Conservation (phyloP, 1,140 invertebrate species). For the Pseudomyrmex pallidus region DNA sequence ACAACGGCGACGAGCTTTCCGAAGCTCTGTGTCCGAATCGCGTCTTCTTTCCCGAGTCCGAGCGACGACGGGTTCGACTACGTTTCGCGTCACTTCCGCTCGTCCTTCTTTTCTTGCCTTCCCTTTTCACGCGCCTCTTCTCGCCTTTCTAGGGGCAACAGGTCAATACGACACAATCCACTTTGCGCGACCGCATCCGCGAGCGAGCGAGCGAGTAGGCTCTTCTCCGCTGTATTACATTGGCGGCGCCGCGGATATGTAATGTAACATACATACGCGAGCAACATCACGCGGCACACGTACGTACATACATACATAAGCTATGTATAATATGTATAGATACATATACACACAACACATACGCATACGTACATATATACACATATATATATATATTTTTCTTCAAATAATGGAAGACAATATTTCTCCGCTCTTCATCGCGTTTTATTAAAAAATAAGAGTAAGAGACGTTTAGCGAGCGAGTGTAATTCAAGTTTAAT, state of each 20-base stretch:
- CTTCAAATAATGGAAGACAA: slow-evolving; percentile 83
- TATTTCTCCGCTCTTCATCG: slow-evolving; percentile 82
- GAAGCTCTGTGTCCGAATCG: slow-evolving; percentile 4
- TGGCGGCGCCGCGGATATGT: background rate
- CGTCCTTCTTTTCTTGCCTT: slow-evolving; percentile 23
- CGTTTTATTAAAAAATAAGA: slow-evolving; percentile 38
- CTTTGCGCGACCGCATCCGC: slow-evolving; percentile 35
- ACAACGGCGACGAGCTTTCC: background rate
- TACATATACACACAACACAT: background rate
- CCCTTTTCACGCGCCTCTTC: slow-evolving; percentile 22
- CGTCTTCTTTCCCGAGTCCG: background rate
- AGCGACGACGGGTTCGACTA: background rate
- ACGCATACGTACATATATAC: slow-evolving; percentile 42
- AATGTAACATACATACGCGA: slow-evolving; percentile 9
- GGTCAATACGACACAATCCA: slow-evolving; percentile 42
- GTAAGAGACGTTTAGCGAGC: slow-evolving; percentile 67
- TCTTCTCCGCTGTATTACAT: background rate
- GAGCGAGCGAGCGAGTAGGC: background rate
- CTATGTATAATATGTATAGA: slow-evolving; percentile 22
- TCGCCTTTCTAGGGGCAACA: slow-evolving; percentile 54
- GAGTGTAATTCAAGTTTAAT: slow-evolving; percentile 35
- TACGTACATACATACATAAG: slow-evolving; percentile 29
- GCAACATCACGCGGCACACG: slow-evolving; percentile 27
- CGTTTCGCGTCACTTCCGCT: background rate
- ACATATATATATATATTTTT: slow-evolving; percentile 74